Base-by-base conservation (phyloP, 2,888 invertebrate genomes). In the Trissolcus japonicus region DNA sequence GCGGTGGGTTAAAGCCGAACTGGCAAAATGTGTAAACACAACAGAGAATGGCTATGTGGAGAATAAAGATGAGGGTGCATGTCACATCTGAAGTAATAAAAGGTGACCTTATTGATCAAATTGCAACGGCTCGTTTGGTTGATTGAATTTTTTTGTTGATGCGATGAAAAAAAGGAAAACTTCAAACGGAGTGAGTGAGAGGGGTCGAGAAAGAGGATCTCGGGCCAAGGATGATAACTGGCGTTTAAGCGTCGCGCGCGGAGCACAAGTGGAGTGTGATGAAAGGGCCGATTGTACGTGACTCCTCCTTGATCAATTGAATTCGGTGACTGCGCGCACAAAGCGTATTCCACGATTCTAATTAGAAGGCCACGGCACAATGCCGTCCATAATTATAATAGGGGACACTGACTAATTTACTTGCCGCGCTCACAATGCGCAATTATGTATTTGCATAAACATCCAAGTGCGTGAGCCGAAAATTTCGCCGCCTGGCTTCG, bases 281-380 rank as follows among this genome's bases (percentile, higher is more conserved):
- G 77, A 74, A 74, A 74, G 73, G 73, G 68, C 29, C 73, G 69
- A 71, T 63, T 78, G 78, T 78, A 78, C 78, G 78, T 78, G 78
- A 74, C 78, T 78, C 60, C 65, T 74, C 78, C 74, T 78, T 74
- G 71, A 78, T 78, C 78, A 78, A 78, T 74, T 74, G 78, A 74
- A 78, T 78, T 78, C 68, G 68, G 71, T 46, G 78, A 71, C 66
- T 71, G 61, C 61, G 74, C 66, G 50, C 78, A 74, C 78, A 78
- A 78, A 78, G 78, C 78, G 69, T 73, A 74, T 74, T 74, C 78
- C 61, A 78, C 74, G 61, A 78, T 74, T 78, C 78, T 78, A 78
- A 78, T 78, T 74, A 78, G 78, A 71, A 66, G 62, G 60, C 69
- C 71, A 57, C 51, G 60, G 57, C 67, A 76, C 76, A 76, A 76